phyloP scores from a whole-genome alignment of 2,888 invertebrate genomes.

The Imbricaverruca yamaguchii region DNA sequence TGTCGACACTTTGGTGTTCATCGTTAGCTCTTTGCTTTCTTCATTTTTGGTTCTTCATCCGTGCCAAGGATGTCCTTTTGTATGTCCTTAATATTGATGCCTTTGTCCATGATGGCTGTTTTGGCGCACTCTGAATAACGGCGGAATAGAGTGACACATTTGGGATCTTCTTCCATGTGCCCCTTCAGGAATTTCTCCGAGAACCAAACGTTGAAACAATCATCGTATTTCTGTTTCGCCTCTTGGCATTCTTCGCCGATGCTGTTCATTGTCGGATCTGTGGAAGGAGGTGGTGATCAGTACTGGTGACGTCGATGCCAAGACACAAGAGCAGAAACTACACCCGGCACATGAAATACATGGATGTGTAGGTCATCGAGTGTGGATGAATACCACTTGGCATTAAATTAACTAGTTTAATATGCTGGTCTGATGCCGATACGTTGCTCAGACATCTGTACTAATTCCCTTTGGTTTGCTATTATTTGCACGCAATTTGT shows the following conservation, averaged over 20 bases:
- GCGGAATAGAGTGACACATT: slow-evolving; percentile 57
- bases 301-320: no score
- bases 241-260: slow-evolving; percentile 87
- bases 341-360: no score
- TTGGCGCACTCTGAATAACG: slow-evolving; percentile 76
- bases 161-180: slow-evolving; percentile 61
- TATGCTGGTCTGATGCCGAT: no score
- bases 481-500: no score
- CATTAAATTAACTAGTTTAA: no score
- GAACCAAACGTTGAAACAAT: slow-evolving; percentile 90
- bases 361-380: no score
- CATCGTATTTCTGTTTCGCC: slow-evolving; percentile 82
- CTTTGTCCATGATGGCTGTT: slow-evolving; percentile 50
- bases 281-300: no score
- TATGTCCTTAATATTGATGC: background rate
- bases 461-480: no score
- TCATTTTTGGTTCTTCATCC: background rate
- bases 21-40: background rate
- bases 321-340: no score
- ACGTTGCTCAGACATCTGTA: no score
- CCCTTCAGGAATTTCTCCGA: slow-evolving; percentile 85
- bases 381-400: no score
- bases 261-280: slow-evolving; percentile 57
- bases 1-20: background rate
- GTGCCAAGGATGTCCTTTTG: background rate